Percentiles rank a stretch among this genome's conserved stretches.
phyloP scores from a whole-genome alignment of 2,888 invertebrate genomes.

The Cartodere bifasciata region DNA sequence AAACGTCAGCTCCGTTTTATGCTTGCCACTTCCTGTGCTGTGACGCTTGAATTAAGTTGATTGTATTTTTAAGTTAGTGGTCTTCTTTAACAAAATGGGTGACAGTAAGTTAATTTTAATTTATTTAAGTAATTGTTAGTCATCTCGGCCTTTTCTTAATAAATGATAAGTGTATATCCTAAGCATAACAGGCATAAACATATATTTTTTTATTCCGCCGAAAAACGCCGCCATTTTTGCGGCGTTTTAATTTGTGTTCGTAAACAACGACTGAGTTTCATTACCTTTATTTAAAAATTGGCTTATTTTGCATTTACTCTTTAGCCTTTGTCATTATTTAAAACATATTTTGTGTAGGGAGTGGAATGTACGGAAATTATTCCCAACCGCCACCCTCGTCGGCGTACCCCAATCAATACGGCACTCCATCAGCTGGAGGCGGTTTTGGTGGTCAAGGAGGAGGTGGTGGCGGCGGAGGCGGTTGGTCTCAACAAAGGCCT shows the following conservation, averaged over 20 bases:
- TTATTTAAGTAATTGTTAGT: conserved; percentile 4
- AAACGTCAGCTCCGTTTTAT: too few species aligned
- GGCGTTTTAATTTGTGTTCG: too few species aligned
- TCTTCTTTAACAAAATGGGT: too few species aligned
- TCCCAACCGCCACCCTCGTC: conserved; percentile 29
- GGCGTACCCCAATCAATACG: conserved; percentile 22
- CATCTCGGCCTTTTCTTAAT: neutral
- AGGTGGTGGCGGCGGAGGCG: conserved; percentile 19
- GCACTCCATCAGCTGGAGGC: conserved; percentile 17
- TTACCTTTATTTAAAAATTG: neutral
- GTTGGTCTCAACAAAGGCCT: too few species aligned
- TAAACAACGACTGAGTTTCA: neutral
- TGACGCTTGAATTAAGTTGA: too few species aligned
- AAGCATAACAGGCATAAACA: too few species aligned
- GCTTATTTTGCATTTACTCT: conserved; percentile 1
- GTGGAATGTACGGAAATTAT: conserved; percentile 26
- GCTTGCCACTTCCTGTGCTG: too few species aligned
- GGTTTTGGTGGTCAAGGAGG: conserved; percentile 17
- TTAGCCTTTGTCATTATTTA: conserved; percentile 13
- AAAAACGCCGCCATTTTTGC: conserved; percentile 1
- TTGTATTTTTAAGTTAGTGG: too few species aligned
- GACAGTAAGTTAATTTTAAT: conserved; percentile 13
- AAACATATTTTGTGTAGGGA: conserved; percentile 18
- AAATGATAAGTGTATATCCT: too few species aligned
- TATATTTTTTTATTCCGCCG: neutral